Base-by-base conservation (phyloP, 2,113 vertebrate species). In the Opisthocomus hoazin region DNA sequence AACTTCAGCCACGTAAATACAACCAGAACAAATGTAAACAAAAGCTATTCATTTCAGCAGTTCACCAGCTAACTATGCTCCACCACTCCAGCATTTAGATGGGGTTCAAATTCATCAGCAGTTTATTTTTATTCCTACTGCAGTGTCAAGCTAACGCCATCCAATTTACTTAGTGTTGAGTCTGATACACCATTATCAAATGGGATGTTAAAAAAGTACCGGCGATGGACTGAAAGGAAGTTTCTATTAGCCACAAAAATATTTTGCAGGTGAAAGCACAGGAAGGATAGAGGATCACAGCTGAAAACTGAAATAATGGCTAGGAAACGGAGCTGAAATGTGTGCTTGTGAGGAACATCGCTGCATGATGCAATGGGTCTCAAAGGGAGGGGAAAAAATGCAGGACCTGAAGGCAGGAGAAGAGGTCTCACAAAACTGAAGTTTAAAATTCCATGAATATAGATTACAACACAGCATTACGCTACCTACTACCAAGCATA, bases 171-270 rank as follows among this genome's bases (percentile, higher is more conserved):
- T 2, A 3, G 27, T 2, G 45, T 36, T 53, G 22, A 57, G 6
- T 64, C 48, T 29, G 27, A 64, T 15, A 15, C 2, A 22, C 15
- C 2, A 0, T 2, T 6, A 48, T 3, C 14, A 0, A 77, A 66
- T 0, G 9, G 57, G 70, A 73, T 2, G 3, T 13, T 30, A 41
- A 24, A 6, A 6, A 41, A 17, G 29, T 2, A 75, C 4, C 64
- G 21, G 50, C 0, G 0, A 4, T 2, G 15, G 53, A 32, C 32
- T 18, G 23, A 41, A 46, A 75, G 50, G 36, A 65, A 51, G 34
- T 9, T 71, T 45, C n/a, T 39, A 10, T 14, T 12, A 41, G 45
- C 26, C 71, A 51, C 61, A 24, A n/a, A n/a, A 84, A 29, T 11
- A 51, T 4, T 17, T 6, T 29, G 21, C 58, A 68, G 66, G 66